phyloP scores from a whole-genome alignment of 2,888 invertebrate genomes.

The Tenodera sinensis region DNA sequence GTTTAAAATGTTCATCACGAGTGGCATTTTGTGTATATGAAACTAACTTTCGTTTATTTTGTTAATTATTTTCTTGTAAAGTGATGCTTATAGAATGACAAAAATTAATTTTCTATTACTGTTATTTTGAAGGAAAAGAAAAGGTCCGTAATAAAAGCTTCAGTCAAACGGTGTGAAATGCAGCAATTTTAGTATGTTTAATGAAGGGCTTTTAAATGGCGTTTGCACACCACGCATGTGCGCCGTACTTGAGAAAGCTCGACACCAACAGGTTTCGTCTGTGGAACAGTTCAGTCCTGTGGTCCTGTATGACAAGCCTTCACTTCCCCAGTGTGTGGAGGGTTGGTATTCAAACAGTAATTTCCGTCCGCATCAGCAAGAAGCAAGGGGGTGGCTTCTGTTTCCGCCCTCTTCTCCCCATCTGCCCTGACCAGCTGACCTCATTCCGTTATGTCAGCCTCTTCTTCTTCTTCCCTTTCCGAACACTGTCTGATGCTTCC shows the following conservation, averaged over 20 bases:
- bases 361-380: neutral
- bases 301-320: neutral
- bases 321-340: neutral
- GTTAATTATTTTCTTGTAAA: no score
- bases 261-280: neutral
- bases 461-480: neutral
- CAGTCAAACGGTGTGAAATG: no score
- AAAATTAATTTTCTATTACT: no score
- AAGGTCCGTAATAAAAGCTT: no score
- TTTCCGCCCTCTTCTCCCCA: neutral
- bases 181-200: no score
- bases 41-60: no score
- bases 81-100: no score
- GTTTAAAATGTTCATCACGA: no score
- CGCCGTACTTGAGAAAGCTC: neutral
- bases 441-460: neutral
- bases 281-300: neutral
- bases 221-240: no score
- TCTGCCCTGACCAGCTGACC: neutral
- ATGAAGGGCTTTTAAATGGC: no score
- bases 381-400: neutral
- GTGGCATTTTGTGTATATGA: no score
- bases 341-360: neutral
- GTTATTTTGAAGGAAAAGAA: no score
- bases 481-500: neutral